Evolutionary conservation across 1,140 invertebrate genomes (phyloP).

Genomic region (Zaprionus vittiger): DNA sequence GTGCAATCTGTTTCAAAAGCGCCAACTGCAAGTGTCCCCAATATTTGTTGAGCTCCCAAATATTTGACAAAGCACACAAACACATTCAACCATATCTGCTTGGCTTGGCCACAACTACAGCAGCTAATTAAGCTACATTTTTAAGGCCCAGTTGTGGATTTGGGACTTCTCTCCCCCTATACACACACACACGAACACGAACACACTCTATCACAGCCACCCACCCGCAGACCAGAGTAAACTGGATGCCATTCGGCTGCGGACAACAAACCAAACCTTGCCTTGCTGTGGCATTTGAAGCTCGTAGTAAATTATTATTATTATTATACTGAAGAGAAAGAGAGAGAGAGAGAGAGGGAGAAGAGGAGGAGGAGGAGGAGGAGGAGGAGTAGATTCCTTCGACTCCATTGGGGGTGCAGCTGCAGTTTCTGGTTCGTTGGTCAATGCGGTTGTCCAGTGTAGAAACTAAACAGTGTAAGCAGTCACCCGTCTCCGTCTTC

Average conservation of each 20-base stretch:
- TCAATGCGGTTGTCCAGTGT: conserved; percentile 68
- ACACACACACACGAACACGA: neutral
- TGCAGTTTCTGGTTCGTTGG: conserved; percentile 49
- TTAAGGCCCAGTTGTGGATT: conserved; percentile 29
- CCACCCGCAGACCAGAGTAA: neutral
- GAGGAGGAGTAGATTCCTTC: neutral
- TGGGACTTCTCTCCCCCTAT: conserved; percentile 9
- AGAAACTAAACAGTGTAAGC: conserved; percentile 70
- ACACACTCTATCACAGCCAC: neutral
- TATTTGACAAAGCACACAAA: conserved; percentile 54
- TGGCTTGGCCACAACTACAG: conserved; percentile 26
- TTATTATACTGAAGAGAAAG: conserved; percentile 55
- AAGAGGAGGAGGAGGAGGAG: neutral
- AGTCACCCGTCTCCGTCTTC: conserved; percentile 15
- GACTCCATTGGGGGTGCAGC: conserved; percentile 46
- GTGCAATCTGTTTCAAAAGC: neutral
- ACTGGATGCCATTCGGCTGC: neutral
- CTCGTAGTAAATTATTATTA: conserved; percentile 76
- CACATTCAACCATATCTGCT: conserved; percentile 37
- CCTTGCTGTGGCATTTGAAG: conserved; percentile 62
- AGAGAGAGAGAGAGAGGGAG: neutral
- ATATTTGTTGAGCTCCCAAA: conserved; percentile 36
- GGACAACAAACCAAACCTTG: conserved; percentile 25
- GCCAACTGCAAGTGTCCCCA: neutral
- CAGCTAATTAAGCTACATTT: conserved; percentile 74